Conservation (phyloP, 2,797 vertebrate genomes). For the Carapus acus region DNA sequence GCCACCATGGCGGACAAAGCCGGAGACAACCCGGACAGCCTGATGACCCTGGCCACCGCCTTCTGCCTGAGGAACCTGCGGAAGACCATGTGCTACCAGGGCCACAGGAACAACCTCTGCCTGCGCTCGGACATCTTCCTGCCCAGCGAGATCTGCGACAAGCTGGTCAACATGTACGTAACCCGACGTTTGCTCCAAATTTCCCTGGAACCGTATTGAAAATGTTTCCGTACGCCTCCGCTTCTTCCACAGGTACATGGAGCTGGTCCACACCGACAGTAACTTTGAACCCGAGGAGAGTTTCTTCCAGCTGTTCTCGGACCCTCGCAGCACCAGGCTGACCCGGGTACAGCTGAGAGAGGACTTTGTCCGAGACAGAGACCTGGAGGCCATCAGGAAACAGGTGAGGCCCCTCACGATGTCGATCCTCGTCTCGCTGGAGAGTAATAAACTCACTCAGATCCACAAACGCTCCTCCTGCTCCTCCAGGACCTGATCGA, state of each 20-base stretch:
- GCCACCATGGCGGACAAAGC: constrained; percentile 86
- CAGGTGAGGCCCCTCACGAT: constrained; percentile 83
- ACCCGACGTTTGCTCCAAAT: neutral
- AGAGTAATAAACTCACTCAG: no score
- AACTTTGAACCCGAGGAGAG: constrained; percentile 88
- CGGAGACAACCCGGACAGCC: constrained; percentile 87
- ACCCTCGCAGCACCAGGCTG: constrained; percentile 89
- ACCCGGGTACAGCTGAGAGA: constrained; percentile 88
- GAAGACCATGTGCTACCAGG: constrained; percentile 89
- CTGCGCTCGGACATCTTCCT: constrained; percentile 92
- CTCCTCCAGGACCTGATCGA: constrained; percentile 86
- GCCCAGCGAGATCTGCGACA: constrained; percentile 97
- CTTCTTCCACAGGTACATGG: constrained; percentile 80
- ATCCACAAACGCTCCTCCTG: neutral
- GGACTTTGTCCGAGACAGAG: constrained; percentile 86
- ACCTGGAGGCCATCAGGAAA: constrained; percentile 91
- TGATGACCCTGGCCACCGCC: constrained; percentile 87
- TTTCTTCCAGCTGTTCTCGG: constrained; percentile 94
- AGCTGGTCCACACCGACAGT: constrained; percentile 88
- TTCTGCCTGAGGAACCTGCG: constrained; percentile 93
- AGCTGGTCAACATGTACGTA: constrained; percentile 88
- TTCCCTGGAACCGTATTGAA: no score
- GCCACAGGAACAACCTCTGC: constrained; percentile 80
- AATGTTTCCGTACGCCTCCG: neutral
- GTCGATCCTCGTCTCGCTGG: no score